These are phyloP conservation scores for Neodiprion virginianus DNA, from an alignment of 1,140 invertebrate genomes.

Conservation along the genomic window DNA sequence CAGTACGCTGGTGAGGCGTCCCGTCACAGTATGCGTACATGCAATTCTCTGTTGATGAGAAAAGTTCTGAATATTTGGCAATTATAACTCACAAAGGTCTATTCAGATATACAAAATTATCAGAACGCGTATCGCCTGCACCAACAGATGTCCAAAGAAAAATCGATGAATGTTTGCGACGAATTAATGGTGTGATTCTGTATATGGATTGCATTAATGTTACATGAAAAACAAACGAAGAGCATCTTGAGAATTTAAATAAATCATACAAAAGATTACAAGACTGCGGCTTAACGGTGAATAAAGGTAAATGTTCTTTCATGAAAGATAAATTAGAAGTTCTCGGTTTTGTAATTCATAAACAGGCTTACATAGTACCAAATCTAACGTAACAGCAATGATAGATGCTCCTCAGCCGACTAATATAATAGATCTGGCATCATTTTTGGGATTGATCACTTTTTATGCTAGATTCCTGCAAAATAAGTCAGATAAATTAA, in stretches of 20 bases:
- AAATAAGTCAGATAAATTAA: conserved; percentile 1
- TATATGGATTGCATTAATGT: conserved; percentile 48
- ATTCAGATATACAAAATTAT: conserved; percentile 55
- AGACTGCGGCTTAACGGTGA: neutral
- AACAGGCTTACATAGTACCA: neutral
- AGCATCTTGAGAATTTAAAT: conserved; percentile 26
- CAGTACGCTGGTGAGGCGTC: too few species aligned
- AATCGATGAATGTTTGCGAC: conserved; percentile 41
- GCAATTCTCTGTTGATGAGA: conserved; percentile 23
- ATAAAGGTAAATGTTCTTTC: conserved; percentile 7
- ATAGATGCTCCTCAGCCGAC: neutral
- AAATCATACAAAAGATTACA: conserved; percentile 24
- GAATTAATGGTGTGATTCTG: conserved; percentile 37
- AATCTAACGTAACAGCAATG: neutral
- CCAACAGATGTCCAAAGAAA: conserved; percentile 32
- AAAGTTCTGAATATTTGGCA: conserved; percentile 35
- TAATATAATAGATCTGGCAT: conserved; percentile 9
- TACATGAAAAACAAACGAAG: conserved; percentile 30
- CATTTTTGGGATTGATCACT: neutral
- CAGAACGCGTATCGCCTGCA: conserved; percentile 51
- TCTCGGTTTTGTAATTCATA: conserved; percentile 4
- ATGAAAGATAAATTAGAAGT: neutral
- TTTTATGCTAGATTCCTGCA: conserved; percentile 8
- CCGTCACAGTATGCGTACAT: neutral
- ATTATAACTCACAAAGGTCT: conserved; percentile 53